A percentile compares a stretch with the other conserved stretches of the same genome.
These are phyloP conservation scores for Notoglanidium macrostoma DNA, from an alignment of 2,797 vertebrate genomes.

Conservation along the genomic window DNA sequence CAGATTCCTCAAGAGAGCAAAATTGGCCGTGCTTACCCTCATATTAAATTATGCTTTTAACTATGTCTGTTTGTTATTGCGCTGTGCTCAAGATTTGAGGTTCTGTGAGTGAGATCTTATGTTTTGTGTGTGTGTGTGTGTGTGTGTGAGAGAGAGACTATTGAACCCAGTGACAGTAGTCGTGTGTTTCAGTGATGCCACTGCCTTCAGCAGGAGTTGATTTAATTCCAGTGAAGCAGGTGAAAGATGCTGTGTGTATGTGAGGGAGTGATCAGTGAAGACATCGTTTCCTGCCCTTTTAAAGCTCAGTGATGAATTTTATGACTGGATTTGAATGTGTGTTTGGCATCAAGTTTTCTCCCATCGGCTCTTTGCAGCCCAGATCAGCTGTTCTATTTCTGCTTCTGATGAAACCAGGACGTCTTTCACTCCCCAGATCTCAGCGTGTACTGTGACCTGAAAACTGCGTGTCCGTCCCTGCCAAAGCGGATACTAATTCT, in stretches of 20 bases:
- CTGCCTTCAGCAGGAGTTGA: background rate
- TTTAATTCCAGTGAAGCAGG: background rate
- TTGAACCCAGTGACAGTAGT: background rate
- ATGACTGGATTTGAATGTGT: constrained; percentile 6
- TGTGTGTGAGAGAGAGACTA: background rate
- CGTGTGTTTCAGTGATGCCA: background rate
- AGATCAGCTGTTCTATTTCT: constrained; percentile 7
- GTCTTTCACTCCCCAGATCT: constrained; percentile 11
- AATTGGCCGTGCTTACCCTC: too few relatives aligned
- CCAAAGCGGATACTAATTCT: constrained; percentile 36
- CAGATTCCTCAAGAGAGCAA: too few relatives aligned
- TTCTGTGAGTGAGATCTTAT: background rate
- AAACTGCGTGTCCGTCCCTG: constrained; percentile 37
- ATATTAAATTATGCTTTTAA: background rate
- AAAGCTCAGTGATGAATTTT: constrained; percentile 14
- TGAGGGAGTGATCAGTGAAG: background rate
- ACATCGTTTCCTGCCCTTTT: constrained; percentile 2
- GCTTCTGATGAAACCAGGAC: constrained; percentile 2
- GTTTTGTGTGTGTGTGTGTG: background rate
- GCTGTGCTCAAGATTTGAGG: background rate
- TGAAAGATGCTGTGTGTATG: too few relatives aligned
- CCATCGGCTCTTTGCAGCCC: background rate
- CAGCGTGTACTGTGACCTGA: constrained; percentile 39
- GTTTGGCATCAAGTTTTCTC: constrained; percentile 18
- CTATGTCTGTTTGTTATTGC: background rate